phyloP scores from a whole-genome alignment of 2,113 vertebrate genomes.

The Poeciliopsis occidentalis region DNA sequence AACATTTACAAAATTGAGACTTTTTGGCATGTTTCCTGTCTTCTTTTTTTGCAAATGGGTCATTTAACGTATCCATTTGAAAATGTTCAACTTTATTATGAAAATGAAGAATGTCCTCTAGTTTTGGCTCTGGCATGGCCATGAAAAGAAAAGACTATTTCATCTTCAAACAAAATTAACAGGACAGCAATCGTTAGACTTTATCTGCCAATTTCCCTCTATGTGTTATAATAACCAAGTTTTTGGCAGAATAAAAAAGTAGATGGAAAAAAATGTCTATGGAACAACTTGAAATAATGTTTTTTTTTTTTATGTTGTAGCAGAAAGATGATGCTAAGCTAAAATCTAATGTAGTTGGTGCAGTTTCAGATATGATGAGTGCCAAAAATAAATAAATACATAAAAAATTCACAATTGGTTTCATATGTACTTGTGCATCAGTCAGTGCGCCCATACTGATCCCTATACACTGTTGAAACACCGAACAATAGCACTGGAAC shows the following conservation, averaged over 20 bases:
- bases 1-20: background rate
- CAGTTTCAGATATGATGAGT: no score
- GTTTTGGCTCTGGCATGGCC: background rate
- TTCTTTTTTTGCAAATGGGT: background rate
- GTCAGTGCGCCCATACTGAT: no score
- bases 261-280: background rate
- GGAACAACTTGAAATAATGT: constrained; percentile 2
- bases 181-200: background rate
- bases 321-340: background rate
- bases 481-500: no score
- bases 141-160: background rate
- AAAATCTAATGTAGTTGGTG: no score
- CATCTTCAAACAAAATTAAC: constrained; percentile 1
- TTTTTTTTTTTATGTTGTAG: background rate
- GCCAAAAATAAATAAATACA: no score
- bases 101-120: background rate
- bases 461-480: no score
- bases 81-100: background rate
- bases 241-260: background rate
- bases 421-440: no score
- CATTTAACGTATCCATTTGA: constrained; percentile 2
- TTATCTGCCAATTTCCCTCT: background rate
- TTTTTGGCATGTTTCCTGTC: background rate
- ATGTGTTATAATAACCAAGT: constrained; percentile 14
- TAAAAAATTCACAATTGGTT: no score